Percentiles rank a stretch among this genome's conserved stretches.
These are phyloP conservation scores for Aspidapion aeneum DNA, from an alignment of 2,888 invertebrate genomes.

Conservation along the genomic window DNA sequence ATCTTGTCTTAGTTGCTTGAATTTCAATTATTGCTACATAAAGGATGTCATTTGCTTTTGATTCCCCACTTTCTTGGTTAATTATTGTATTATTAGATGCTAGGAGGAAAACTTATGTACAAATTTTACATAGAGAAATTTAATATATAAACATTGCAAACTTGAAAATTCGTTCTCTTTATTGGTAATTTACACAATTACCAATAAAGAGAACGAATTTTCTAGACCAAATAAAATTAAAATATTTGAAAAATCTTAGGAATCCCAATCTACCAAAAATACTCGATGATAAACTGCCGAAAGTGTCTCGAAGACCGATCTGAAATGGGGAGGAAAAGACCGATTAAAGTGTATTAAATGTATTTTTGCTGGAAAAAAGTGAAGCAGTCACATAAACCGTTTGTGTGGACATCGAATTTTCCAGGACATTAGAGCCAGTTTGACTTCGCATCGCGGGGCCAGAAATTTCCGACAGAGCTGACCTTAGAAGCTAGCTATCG, in stretches of 20 bases:
- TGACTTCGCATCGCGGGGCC: constrained; percentile 23
- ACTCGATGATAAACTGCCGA: background rate
- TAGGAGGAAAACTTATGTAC: no score
- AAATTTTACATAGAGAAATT: no score
- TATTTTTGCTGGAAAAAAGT: constrained; percentile 20
- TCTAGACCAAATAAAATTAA: no score
- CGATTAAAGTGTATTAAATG: background rate
- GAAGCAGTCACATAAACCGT: constrained; percentile 38
- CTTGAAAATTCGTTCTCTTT: no score
- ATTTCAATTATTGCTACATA: constrained; percentile 28
- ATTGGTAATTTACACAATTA: no score
- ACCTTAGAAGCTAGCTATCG: no score
- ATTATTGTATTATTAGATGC: no score
- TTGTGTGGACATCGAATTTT: constrained; percentile 45
- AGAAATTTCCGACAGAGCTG: constrained; percentile 22
- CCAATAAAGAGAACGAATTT: no score
- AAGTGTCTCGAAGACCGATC: background rate
- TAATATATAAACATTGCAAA: no score
- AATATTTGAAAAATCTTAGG: no score
- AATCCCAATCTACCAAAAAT: no score
- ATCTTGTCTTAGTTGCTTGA: constrained; percentile 24
- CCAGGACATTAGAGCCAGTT: constrained; percentile 34
- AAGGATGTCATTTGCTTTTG: constrained; percentile 29
- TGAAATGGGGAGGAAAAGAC: background rate
- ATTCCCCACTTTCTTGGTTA: no score